These are phyloP conservation scores for Tadarida brasiliensis DNA, from an alignment of 2,797 vertebrate species.

Conservation along the genomic window DNA sequence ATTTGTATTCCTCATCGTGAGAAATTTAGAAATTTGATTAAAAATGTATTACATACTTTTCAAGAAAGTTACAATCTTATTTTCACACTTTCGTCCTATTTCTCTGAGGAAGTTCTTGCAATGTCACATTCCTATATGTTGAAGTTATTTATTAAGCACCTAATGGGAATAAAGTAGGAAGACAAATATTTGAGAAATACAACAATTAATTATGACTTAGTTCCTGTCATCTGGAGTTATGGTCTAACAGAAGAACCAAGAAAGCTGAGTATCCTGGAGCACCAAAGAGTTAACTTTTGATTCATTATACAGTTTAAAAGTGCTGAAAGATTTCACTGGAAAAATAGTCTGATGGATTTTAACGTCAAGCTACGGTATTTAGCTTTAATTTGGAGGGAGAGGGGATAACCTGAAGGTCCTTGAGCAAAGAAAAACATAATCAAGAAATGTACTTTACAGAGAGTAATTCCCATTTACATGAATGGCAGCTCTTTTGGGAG, in stretches of 20 bases:
- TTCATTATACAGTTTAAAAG: not conserved
- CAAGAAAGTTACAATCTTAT: not conserved
- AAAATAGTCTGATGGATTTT: not conserved
- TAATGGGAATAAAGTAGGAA: not conserved
- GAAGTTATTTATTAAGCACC: not conserved
- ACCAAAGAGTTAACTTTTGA: not conserved
- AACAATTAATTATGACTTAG: not conserved
- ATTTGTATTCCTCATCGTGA: not conserved
- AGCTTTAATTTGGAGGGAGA: not conserved
- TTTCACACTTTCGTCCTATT: not conserved
- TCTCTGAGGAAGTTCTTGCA: not conserved
- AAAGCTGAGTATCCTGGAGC: not conserved
- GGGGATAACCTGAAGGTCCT: not conserved
- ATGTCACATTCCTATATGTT: not conserved
- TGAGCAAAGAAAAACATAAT: not conserved
- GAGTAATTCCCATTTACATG: not conserved
- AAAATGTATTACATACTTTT: not conserved
- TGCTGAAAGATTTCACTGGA: not conserved
- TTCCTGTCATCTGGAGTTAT: not conserved
- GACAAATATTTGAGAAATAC: not conserved
- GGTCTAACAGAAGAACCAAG: not conserved
- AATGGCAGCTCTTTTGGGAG: not conserved
- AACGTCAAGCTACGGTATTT: not conserved
- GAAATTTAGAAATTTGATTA: not conserved
- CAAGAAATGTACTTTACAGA: not conserved